Evolutionary conservation across 1,140 invertebrate species (phyloP).

Genomic region (Bombus pascuorum): DNA sequence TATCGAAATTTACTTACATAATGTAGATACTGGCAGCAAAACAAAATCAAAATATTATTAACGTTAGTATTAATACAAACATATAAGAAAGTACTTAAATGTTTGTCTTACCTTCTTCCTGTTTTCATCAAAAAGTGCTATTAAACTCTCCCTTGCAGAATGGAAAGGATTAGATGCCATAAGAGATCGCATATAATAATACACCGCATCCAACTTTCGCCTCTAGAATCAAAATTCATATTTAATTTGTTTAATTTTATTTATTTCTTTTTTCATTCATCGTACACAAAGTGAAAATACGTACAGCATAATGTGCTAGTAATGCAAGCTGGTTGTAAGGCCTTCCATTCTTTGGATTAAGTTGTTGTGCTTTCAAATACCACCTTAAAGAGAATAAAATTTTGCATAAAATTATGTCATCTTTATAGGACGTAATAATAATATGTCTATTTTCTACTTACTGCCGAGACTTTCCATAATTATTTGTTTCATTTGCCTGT

Average conservation of each 20-base stretch:
- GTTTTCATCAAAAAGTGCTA: constrained; percentile 95
- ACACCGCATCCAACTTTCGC: constrained; percentile 97
- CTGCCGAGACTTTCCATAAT: constrained; percentile 93
- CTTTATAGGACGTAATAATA: constrained; percentile 33
- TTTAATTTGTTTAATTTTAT: background rate
- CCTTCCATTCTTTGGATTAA: constrained; percentile 96
- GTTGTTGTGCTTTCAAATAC: constrained; percentile 96
- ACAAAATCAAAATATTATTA: constrained; percentile 79
- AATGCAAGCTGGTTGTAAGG: constrained; percentile 98
- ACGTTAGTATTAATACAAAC: constrained; percentile 67
- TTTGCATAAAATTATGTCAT: background rate
- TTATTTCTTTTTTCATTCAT: background rate
- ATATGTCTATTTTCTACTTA: constrained; percentile 75
- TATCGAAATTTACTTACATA: constrained; percentile 85
- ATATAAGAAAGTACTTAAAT: constrained; percentile 20
- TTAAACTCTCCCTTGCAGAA: constrained; percentile 93
- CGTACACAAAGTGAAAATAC: constrained; percentile 71
- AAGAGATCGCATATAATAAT: constrained; percentile 97
- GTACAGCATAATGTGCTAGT: constrained; percentile 93
- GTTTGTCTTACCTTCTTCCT: constrained; percentile 90
- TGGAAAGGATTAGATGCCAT: constrained; percentile 96
- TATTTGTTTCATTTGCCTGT: constrained; percentile 90
- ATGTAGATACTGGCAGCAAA: constrained; percentile 85
- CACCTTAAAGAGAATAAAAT: constrained; percentile 83
- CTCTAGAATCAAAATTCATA: constrained; percentile 84